Percentiles rank a stretch among this genome's conserved stretches.
Evolutionary conservation across 2,113 vertebrate species (phyloP).

Genomic region (Peromyscus maniculatus): DNA sequence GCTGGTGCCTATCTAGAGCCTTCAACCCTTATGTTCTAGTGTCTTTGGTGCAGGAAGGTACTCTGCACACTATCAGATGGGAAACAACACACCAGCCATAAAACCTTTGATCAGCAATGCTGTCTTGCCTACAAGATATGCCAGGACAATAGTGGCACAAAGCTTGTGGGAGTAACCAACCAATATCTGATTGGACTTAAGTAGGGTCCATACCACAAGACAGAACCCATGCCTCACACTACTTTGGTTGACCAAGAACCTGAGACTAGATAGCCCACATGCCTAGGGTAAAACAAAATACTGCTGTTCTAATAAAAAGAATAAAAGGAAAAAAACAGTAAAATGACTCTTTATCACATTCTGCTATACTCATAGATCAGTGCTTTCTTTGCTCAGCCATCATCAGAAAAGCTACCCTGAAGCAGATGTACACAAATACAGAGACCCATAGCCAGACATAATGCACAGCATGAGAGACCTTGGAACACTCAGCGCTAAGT

Average conservation of each 20-base stretch:
- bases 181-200: neutral
- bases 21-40: neutral
- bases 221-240: neutral
- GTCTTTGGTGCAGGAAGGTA: neutral
- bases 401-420: neutral
- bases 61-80: neutral
- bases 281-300: neutral
- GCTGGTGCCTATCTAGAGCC: neutral
- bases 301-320: neutral
- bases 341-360: neutral
- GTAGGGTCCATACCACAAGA: neutral
- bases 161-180: neutral
- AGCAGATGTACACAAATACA: too few species aligned
- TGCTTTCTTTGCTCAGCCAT: neutral
- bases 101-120: neutral
- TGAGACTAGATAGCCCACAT: neutral
- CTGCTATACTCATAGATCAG: neutral
- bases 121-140: neutral
- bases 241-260: neutral
- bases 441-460: too few species aligned
- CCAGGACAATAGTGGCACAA: neutral
- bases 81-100: neutral
- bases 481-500: too few species aligned
- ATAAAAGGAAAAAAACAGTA: neutral
- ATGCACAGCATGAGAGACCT: too few species aligned